Percentiles rank a stretch among this genome's conserved stretches.
Conservation (phyloP, 2,113 vertebrate species). For the Conger conger region DNA sequence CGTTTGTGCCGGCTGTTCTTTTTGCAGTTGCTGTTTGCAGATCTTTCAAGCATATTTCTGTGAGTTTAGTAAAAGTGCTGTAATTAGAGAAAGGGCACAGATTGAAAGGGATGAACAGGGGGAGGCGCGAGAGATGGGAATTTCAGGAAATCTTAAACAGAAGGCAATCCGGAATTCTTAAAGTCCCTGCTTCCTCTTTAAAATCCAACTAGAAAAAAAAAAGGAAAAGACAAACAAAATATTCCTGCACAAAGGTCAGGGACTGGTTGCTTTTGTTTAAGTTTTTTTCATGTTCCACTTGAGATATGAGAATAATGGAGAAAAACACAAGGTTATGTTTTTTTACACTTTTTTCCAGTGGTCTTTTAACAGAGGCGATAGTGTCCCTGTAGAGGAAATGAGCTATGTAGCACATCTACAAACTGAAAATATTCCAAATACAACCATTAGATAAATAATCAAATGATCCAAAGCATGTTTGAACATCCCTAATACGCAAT, state of each 20-base stretch:
- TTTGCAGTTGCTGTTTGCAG: conserved; percentile 63
- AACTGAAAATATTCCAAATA: background rate
- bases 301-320: conserved; percentile 35
- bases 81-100: conserved; percentile 57
- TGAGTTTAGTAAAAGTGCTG: conserved; percentile 55
- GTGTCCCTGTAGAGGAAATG: background rate
- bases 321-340: conserved; percentile 16
- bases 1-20: conserved; percentile 62
- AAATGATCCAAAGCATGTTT: background rate
- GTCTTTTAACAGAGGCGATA: background rate
- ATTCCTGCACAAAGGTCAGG: conserved; percentile 42
- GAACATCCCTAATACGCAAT: background rate
- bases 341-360: background rate
- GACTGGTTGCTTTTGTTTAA: conserved; percentile 29
- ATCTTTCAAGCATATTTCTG: conserved; percentile 60
- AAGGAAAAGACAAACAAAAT: conserved; percentile 34
- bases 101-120: conserved; percentile 46
- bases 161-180: conserved; percentile 46
- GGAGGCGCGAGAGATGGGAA: conserved; percentile 49
- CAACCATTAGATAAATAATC: background rate
- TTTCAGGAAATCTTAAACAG: conserved; percentile 52
- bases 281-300: conserved; percentile 28
- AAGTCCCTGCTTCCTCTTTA: conserved; percentile 47
- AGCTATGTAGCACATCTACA: background rate
- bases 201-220: conserved; percentile 33